Conservation (phyloP, 2,797 vertebrate genomes). For the Pteropus rufus region DNA sequence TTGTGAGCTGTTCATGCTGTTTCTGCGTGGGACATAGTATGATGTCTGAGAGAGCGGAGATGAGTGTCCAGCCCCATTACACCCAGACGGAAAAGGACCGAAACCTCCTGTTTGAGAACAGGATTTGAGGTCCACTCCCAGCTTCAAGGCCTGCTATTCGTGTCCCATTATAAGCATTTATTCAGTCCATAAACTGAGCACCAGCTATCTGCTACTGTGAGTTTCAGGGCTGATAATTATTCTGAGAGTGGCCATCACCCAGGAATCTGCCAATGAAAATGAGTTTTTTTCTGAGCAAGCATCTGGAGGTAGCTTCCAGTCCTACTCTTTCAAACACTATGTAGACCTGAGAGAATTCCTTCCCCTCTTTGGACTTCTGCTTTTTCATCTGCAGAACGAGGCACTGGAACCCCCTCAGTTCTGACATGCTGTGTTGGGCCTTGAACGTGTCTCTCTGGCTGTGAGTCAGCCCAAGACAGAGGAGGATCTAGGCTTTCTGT, state of each 20-base stretch:
- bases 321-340: background rate
- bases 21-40: too few species aligned
- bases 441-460: background rate
- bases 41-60: too few species aligned
- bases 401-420: background rate
- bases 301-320: background rate
- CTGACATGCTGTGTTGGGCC: background rate
- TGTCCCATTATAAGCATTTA: too few species aligned
- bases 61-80: fast-evolving
- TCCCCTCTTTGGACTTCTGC: background rate
- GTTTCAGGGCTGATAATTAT: background rate
- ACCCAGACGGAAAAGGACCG: background rate
- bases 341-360: background rate
- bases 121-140: too few species aligned
- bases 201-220: background rate
- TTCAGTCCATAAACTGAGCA: background rate
- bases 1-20: background rate
- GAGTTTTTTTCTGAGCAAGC: background rate
- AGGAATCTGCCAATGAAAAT: background rate
- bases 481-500: background rate
- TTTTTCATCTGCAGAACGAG: background rate
- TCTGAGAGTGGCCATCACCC: background rate
- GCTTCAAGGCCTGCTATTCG: background rate
- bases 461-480: background rate
- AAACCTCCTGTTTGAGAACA: background rate